A percentile compares a stretch with the other conserved stretches of the same genome.
Conservation (phyloP, 2,113 vertebrate genomes). For the Alethe castanea region DNA sequence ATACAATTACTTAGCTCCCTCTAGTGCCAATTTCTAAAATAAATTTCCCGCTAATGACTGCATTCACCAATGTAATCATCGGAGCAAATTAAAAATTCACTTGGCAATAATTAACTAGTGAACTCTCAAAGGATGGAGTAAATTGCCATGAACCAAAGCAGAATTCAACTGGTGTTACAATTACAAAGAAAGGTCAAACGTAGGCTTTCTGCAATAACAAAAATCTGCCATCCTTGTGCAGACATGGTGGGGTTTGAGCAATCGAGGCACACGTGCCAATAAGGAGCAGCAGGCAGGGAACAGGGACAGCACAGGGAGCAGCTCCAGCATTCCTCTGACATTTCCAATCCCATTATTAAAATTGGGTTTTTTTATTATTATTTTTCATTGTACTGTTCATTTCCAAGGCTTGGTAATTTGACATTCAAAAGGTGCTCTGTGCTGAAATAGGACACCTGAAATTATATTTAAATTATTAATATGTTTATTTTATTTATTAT, state of each 20-base stretch:
- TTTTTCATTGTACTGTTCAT: neutral
- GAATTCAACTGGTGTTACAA: slow-evolving; percentile 31
- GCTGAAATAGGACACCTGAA: neutral
- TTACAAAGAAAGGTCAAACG: slow-evolving; percentile 59
- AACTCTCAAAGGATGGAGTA: slow-evolving; percentile 60
- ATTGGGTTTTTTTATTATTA: neutral
- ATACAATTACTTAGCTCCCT: slow-evolving; percentile 93
- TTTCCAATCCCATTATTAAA: neutral
- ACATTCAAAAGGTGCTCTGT: neutral
- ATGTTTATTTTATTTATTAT: too few relatives aligned
- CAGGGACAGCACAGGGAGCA: neutral
- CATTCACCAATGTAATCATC: slow-evolving; percentile 66
- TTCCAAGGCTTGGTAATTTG: neutral
- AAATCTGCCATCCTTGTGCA: neutral
- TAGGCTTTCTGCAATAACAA: neutral
- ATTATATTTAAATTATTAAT: fast-evolving
- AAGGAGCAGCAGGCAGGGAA: slow-evolving; percentile 12
- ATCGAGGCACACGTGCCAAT: neutral
- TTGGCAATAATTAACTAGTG: slow-evolving; percentile 75
- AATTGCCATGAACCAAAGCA: slow-evolving; percentile 55
- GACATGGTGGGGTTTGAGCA: neutral
- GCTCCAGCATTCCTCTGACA: neutral
- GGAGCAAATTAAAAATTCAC: slow-evolving; percentile 78
- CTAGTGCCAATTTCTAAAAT: slow-evolving; percentile 84
- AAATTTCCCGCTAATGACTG: slow-evolving; percentile 63